Conservation (phyloP, 2,888 invertebrate genomes). For the Philhelius pedissequus region DNA sequence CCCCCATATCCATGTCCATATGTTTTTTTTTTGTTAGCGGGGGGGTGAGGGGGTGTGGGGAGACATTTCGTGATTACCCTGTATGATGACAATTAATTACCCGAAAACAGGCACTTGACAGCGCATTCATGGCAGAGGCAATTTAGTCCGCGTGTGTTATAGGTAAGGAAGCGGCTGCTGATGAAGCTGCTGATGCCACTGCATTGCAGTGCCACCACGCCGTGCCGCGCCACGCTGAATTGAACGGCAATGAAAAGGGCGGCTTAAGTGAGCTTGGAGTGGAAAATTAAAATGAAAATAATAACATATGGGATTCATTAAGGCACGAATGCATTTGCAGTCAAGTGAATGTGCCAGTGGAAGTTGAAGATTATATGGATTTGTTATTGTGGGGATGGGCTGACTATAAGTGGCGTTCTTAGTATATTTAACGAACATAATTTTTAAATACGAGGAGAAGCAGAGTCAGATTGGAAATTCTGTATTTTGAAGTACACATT, state of each 20-base stretch:
- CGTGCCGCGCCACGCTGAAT: conserved; percentile 4
- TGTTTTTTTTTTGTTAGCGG: too few relatives aligned
- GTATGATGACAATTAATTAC: conserved; percentile 65
- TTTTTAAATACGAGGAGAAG: too few relatives aligned
- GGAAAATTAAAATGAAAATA: conserved; percentile 9
- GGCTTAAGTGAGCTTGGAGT: conserved; percentile 10
- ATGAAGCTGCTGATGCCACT: conserved; percentile 3
- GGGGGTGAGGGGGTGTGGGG: too few relatives aligned
- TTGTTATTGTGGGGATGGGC: not conserved
- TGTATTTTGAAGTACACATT: too few relatives aligned
- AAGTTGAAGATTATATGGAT: not conserved
- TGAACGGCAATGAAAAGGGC: conserved; percentile 15
- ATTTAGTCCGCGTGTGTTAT: conserved; percentile 43
- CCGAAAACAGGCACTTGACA: conserved; percentile 65
- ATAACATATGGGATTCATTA: conserved; percentile 38
- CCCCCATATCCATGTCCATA: not conserved
- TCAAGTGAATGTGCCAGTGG: conserved; percentile 5
- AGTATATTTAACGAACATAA: not conserved
- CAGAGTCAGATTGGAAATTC: too few relatives aligned
- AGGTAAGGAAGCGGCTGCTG: not conserved
- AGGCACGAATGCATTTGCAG: conserved; percentile 21
- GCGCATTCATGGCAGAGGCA: conserved; percentile 51
- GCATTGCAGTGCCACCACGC: conserved; percentile 63
- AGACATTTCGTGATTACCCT: conserved; percentile 28
- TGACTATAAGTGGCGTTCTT: not conserved